Evolutionary conservation across 2,797 vertebrate species (phyloP).

Genomic region (Sebastolobus alascanus): DNA sequence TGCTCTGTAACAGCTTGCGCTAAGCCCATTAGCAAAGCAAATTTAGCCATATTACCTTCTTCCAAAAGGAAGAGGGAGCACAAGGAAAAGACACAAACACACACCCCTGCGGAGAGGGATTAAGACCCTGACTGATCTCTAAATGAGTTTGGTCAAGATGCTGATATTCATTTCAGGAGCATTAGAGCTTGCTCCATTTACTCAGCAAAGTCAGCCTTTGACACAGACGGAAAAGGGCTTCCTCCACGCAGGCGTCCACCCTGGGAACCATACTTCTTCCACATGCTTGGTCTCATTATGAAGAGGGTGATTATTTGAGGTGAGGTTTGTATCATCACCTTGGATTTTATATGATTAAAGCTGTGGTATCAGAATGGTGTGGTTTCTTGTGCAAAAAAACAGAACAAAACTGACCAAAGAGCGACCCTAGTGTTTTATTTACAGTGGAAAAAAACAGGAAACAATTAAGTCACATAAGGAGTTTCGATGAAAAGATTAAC

Average conservation of each 20-base stretch:
- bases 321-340: neutral
- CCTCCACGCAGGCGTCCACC: constrained; percentile 42
- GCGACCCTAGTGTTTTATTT: neutral
- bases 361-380: neutral
- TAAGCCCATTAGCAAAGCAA: constrained; percentile 89
- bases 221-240: constrained; percentile 56
- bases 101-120: constrained; percentile 77
- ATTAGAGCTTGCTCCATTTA: constrained; percentile 85
- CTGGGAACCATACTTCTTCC: constrained; percentile 68
- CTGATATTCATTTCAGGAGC: constrained; percentile 88
- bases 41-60: constrained; percentile 87
- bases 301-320: constrained; percentile 7
- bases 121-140: constrained; percentile 86
- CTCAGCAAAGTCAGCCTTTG: constrained; percentile 77
- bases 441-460: neutral
- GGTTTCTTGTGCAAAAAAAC: neutral
- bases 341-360: neutral
- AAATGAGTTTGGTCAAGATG: constrained; percentile 89
- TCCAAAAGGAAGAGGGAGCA: constrained; percentile 79
- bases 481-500: neutral
- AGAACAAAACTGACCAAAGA: neutral
- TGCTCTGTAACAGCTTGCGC: constrained; percentile 87
- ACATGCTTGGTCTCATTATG: constrained; percentile 45
- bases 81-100: constrained; percentile 82
- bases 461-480: neutral